Evolutionary conservation across 2,888 invertebrate species (phyloP), one percentile per base, ranked within the genome.

Genomic region (Clitarchus hookeri): DNA sequence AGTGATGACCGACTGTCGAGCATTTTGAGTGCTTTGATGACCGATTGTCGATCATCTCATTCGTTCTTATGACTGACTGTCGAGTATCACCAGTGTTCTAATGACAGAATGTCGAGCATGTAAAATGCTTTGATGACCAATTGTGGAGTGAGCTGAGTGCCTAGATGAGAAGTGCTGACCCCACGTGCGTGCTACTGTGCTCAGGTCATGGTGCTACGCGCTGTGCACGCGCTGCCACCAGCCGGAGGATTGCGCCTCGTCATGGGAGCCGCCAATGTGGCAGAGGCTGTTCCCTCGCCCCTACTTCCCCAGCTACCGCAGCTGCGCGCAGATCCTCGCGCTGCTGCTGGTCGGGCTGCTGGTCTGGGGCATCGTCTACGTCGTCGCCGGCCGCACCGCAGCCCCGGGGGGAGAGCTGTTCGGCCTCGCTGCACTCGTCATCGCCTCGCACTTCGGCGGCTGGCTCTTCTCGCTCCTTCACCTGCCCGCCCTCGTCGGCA

Each of bases 191-290:
- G 23, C 65, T 65, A 19, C 36, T 19, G 44, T 53, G 44, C 26
- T 48, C 87, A 87, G 87, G 90, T 97, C 97, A 87, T 97, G 97
- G 96, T 95, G 97, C 93, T 96, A 95, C 91, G 93, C 95, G 87
- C 95, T 96, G 91, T 97, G 97, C 90, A 92, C 95, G 85, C 95
- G 96, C 92, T 97, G 97, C 92, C 94, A 95, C 89, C 84, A 82
- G 48, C 26, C 80, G 19, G 86, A 86, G 48, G 53, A 84, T 25
- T 79, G n/a, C 26, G 27, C 19, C 89, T 94, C 96, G 48, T 95
- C 96, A 27, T 97, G 97, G 97, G 96, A 96, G 91, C 97, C 97
- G 27, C 93, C 94, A 0, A 93, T 95, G 89, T 97, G 97, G 97
- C 94, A 95, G 89, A 95, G 94, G 91, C 91, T 96, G 90, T 97